Evolutionary conservation across 1,140 invertebrate genomes (phyloP), one percentile per base, ranked within the genome.

Genomic region (Lithobius niger): DNA sequence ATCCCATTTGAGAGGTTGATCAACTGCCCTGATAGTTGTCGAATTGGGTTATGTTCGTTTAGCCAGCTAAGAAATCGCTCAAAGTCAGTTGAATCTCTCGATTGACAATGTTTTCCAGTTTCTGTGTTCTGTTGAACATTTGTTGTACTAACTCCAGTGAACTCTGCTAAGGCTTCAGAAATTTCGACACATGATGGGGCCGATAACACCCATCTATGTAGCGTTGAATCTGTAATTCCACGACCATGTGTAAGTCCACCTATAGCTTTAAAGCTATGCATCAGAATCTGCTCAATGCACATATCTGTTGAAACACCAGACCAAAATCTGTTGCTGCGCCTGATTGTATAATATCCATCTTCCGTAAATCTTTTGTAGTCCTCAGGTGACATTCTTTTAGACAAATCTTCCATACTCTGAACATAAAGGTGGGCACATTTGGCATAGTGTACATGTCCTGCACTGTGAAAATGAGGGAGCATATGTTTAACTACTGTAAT

Each of bases 281-380:
- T 54, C 4, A 54, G 52, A 4, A 21, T 27, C 25, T 54, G 52
- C 42, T 54, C 52, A 42, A 52, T 52, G 24, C n/a, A 19, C 21
- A 54, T 13, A 47, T 54, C 52, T 49, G 52, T 15, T 25, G 28
- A 45, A 13, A 54, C 16, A 48, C 52, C 52, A 47, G 52, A 27
- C 52, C 50, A 52, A 19, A 19, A 24, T 47, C 22, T 47, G 18
- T 18, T 24, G 22, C 18, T 19, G 45, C 22, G 6, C 6, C 6
- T 10, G 6, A 47, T 47, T 10, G 6, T 47, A 4, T 19, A 10
- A 47, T 18, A 6, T 13, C 45, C 6, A 19, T 18, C 6, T 18
- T 19, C 6, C 6, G 6, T 47, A 24, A 10, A 10, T 19, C 22
- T 10, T 4, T 4, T 24, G 6, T 10, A 47, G 18, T 47, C 45